Evolutionary conservation across 2,113 vertebrate species (phyloP).

Genomic region (Callipepla squamata): DNA sequence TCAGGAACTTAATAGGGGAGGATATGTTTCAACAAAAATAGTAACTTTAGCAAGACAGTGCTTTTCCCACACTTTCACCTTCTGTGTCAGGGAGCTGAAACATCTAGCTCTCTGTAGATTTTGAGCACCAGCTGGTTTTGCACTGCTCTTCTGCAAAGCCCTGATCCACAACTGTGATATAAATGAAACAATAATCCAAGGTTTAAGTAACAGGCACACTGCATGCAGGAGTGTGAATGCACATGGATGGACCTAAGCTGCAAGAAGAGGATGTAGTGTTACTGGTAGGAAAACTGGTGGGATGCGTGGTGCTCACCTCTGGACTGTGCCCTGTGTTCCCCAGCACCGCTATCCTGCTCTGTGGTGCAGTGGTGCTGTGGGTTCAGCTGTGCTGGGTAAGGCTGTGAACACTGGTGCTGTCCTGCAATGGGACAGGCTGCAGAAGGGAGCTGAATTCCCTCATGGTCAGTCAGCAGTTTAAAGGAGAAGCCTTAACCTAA

Average conservation of each 20-base stretch:
- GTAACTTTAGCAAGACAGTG: neutral
- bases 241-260: fast-evolving
- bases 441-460: neutral
- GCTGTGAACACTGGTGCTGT: neutral
- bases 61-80: conserved; percentile 40
- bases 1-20: conserved; percentile 28
- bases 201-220: neutral
- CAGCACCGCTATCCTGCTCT: neutral
- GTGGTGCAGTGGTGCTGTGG: fast-evolving
- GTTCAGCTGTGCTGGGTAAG: neutral
- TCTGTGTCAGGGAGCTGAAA: neutral
- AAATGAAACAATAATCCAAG: neutral
- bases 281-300: neutral
- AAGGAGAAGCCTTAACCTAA: neutral
- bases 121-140: neutral
- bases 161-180: neutral
- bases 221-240: neutral
- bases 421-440: neutral
- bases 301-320: too few species aligned
- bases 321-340: neutral
- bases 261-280: neutral
- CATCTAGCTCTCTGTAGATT: neutral
- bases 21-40: conserved; percentile 55
- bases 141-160: neutral
- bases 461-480: neutral